Base-by-base conservation (phyloP, 2,113 vertebrate genomes). In the Ictidomys tridecemlineatus region DNA sequence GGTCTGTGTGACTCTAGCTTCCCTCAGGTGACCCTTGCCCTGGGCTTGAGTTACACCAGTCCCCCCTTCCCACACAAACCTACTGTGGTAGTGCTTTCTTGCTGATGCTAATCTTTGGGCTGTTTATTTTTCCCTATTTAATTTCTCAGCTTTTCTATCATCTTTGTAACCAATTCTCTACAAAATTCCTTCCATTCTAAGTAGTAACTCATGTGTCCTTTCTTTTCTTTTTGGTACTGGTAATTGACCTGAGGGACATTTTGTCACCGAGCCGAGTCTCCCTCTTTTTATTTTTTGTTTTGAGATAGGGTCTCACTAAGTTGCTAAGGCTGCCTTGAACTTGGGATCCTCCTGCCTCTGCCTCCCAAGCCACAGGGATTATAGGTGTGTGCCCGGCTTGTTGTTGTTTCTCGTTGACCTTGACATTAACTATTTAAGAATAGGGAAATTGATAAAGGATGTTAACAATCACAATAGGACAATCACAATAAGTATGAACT, bases 401-500 rank as follows among this genome's bases (percentile, higher is more conserved):
- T 61, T 61, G 8, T 61, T 24, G 11, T 28, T 74, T 74, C 73
- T 45, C 42, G 28, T 53, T 79, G 72, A 93, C 24, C 22, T 42
- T 56, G 65, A 78, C 65, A 56, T 78, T 78, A 65, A 90, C 51
- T 73, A 8, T 32, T n/a, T 22, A 32, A 45, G 42, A 79, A 76
- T 32, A 73, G 24, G 17, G 30, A 83, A 83, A 63, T 42, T 32
- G 11, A 42, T 70, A 85, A 85, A 78, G 63, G 34, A 76, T 69
- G 39, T 73, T 77, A 39, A 86, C 39, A 79, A 88, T 73, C 63
- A 79, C 65, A 91, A 37, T 84, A n/a, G 28, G 69, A 56, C 90
- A 84, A 88, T 78, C 72, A 92, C 85, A 42, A 42, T 67, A 67
- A 67, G 28, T 61, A 85, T 70, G 48, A 93, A 63, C 69, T 63